phyloP scores from a whole-genome alignment of 2,113 vertebrate genomes.

The Brienomyrus longianalis region DNA sequence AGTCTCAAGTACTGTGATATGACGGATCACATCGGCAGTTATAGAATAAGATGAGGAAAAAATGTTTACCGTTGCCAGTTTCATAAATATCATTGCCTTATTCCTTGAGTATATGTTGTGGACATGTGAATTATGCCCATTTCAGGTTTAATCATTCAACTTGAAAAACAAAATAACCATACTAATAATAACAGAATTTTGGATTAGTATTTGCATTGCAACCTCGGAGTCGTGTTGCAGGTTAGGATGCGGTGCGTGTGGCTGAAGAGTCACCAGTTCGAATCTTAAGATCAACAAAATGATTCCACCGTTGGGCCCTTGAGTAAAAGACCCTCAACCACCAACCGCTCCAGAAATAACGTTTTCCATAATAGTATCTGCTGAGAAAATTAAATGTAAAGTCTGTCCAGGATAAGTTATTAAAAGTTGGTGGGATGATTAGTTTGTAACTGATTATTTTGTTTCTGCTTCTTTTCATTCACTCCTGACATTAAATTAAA shows the following conservation, averaged over 20 bases:
- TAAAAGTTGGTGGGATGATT: neutral
- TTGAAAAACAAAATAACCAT: neutral
- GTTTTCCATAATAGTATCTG: neutral
- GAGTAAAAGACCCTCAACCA: neutral
- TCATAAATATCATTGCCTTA: neutral
- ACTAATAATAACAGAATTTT: neutral
- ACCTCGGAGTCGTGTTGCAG: neutral
- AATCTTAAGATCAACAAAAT: neutral
- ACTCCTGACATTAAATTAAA: neutral
- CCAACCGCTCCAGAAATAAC: neutral
- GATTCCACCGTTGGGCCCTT: neutral
- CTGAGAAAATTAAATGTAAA: neutral
- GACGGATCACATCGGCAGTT: neutral
- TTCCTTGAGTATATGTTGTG: neutral
- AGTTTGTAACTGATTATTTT: neutral
- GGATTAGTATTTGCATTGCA: neutral
- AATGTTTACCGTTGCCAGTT: neutral
- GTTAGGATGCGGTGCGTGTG: neutral
- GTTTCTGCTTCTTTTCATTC: neutral
- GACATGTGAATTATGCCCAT: neutral
- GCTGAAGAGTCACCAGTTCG: neutral
- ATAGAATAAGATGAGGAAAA: neutral
- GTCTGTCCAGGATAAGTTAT: neutral
- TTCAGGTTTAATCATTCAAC: neutral
- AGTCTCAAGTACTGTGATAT: neutral